These are phyloP conservation scores for Tachysurus fulvidraco DNA, from an alignment of 2,113 vertebrate species.

Conservation along the genomic window DNA sequence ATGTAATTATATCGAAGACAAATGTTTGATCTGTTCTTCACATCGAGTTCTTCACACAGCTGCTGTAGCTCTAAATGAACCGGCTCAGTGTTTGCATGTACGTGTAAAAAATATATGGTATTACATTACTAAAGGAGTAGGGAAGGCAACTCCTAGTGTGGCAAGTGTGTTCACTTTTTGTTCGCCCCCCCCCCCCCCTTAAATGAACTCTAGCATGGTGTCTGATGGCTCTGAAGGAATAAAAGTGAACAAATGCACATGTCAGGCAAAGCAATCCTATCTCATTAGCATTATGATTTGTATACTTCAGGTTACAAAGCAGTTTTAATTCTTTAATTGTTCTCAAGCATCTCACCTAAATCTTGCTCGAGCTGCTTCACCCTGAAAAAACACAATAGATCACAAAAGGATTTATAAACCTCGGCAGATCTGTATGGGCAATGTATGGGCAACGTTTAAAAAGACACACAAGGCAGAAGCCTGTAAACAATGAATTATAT, in stretches of 20 bases:
- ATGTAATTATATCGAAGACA: constrained; percentile 59
- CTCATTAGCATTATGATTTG: neutral
- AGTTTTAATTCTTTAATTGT: no score
- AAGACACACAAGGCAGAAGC: no score
- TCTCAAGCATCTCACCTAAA: no score
- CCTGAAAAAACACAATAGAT: no score
- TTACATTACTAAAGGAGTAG: constrained; percentile 24
- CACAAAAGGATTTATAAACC: no score
- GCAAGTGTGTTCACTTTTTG: neutral
- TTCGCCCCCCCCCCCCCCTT: neutral
- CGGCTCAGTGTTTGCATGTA: constrained; percentile 37
- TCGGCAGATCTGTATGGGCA: no score
- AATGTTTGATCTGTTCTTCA: constrained; percentile 53
- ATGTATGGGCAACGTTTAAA: no score
- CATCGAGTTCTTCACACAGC: constrained; percentile 45
- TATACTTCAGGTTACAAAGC: neutral
- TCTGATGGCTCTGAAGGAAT: neutral
- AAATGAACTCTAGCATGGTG: neutral
- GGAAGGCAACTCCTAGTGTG: neutral
- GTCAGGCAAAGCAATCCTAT: neutral
- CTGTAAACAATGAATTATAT: no score
- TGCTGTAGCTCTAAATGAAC: constrained; percentile 47
- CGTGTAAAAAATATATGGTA: constrained; percentile 28
- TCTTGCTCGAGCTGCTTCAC: no score
- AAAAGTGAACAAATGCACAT: neutral